Percentiles rank a stretch among this genome's conserved stretches.
Conservation (phyloP, 2,113 vertebrate genomes). For the Forbesichthys agassizii region DNA sequence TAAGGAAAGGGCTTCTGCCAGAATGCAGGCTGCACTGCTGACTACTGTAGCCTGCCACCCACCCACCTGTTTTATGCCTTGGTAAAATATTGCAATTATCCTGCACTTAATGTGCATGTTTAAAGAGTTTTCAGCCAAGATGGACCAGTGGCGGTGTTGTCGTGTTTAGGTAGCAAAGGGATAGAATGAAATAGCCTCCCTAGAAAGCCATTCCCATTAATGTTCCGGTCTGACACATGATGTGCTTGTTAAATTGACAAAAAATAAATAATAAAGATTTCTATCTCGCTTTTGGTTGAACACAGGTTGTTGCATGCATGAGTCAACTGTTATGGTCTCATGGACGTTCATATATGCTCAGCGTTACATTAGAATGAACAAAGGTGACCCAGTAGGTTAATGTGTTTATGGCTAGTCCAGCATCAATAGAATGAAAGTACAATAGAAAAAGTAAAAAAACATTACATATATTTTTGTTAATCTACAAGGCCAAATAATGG, state of each 20-base stretch:
- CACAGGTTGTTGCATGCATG: conserved; percentile 24
- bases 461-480: too few relatives aligned
- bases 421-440: background rate
- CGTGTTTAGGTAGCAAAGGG: conserved; percentile 57
- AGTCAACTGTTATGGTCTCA: conserved; percentile 2
- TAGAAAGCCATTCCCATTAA: conserved; percentile 54
- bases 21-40: conserved; percentile 51
- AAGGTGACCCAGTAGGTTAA: background rate
- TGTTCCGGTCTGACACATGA: conserved; percentile 45
- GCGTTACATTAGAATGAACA: conserved; percentile 1
- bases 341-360: background rate
- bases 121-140: conserved; percentile 68
- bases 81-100: conserved; percentile 65
- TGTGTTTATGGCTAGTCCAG: too few relatives aligned
- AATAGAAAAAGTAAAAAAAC: too few relatives aligned
- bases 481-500: too few relatives aligned
- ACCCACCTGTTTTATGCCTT: conserved; percentile 58
- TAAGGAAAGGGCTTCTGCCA: conserved; percentile 60
- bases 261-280: conserved; percentile 40
- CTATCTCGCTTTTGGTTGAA: conserved; percentile 46
- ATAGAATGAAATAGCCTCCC: conserved; percentile 56
- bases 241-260: conserved; percentile 62
- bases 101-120: conserved; percentile 65
- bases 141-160: conserved; percentile 41
- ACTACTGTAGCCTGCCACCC: conserved; percentile 61